These are phyloP conservation scores for Junonia oenone DNA, from an alignment of 2,888 invertebrate genomes.

Conservation along the genomic window DNA sequence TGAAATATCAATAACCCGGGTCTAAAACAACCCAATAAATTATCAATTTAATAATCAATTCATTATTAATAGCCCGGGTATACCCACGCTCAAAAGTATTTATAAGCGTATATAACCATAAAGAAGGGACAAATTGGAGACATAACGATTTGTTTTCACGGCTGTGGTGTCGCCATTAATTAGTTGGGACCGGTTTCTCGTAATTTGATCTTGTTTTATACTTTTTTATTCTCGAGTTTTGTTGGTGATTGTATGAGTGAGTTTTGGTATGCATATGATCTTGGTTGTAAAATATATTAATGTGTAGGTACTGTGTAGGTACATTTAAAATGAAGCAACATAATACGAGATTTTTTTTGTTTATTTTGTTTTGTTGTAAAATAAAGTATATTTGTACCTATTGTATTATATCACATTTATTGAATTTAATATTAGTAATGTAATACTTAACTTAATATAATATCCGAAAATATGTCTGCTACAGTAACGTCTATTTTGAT, in stretches of 20 bases:
- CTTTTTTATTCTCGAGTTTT: not conserved
- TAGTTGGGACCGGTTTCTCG: conserved; percentile 6
- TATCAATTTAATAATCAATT: not conserved
- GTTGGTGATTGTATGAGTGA: not conserved
- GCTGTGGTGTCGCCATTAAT: conserved; percentile 18
- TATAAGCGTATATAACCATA: conserved; percentile 4
- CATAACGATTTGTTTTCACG: conserved; percentile 16
- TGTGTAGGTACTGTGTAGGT: no score
- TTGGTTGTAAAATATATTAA: no score
- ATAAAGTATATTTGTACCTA: no score
- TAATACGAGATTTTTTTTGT: no score
- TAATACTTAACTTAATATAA: no score
- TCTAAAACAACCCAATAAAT: not conserved
- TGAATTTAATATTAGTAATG: no score
- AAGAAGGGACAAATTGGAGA: conserved; percentile 16
- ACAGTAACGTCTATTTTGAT: no score
- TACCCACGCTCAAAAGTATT: not conserved
- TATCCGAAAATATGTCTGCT: no score
- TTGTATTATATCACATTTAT: no score
- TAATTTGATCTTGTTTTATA: conserved; percentile 6
- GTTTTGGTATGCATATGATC: no score
- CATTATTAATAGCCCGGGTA: not conserved
- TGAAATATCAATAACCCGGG: not conserved
- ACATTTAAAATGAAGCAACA: no score
- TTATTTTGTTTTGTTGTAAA: no score